Percentiles rank a stretch among this genome's conserved stretches.
Evolutionary conservation across 2,888 invertebrate species (phyloP).

Genomic region (Scelioninae gen. 2): DNA sequence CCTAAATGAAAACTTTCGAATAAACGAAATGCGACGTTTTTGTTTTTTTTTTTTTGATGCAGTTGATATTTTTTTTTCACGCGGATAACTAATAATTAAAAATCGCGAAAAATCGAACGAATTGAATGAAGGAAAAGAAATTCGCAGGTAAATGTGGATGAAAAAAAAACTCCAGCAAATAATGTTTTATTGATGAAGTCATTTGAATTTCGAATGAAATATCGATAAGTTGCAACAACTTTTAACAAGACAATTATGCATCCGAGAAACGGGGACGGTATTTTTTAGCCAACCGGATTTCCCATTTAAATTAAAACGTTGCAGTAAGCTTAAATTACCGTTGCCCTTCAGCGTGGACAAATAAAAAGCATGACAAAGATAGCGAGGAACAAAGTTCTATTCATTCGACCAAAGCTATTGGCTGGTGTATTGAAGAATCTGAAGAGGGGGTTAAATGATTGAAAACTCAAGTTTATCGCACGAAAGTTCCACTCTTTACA

Average conservation of each 20-base stretch:
- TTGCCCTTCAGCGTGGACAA: slow-evolving; percentile 12
- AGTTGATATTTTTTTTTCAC: no score
- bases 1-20: no score
- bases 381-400: slow-evolving; percentile 12
- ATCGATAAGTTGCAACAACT: background rate
- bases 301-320: slow-evolving; percentile 37
- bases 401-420: slow-evolving; percentile 14
- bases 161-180: no score
- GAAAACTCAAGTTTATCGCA: no score
- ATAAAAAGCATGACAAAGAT: slow-evolving; percentile 13
- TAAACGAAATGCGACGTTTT: no score
- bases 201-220: slow-evolving; percentile 2
- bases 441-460: no score
- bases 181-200: slow-evolving; percentile 11
- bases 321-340: slow-evolving; percentile 13
- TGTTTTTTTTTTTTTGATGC: no score
- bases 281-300: slow-evolving; percentile 20
- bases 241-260: background rate
- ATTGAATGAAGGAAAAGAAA: no score
- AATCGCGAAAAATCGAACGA: no score
- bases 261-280: background rate
- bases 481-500: no score
- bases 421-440: background rate
- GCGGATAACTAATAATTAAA: no score
- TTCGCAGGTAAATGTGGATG: no score